Base-by-base conservation (phyloP, 2,888 invertebrate species). In the Spilosoma lubricipeda region DNA sequence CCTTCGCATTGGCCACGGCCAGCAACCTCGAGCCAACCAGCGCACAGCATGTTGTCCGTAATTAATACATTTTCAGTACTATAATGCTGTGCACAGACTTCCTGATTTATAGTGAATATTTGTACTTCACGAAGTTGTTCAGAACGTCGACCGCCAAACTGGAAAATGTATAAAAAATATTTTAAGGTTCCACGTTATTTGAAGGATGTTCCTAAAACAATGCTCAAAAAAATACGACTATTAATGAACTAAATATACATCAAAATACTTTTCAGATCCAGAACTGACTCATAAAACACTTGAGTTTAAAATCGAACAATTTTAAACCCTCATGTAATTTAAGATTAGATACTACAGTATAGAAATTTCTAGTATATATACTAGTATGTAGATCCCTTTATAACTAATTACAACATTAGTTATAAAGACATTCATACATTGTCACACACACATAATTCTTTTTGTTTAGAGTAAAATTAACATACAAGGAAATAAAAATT, bases 1-100 rank as follows among this genome's bases (percentile, higher is more conserved):
- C 91, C 91, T 72, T 87, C 87, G 87, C 93, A 94, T 86, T 91
- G 91, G 78, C 91, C 93, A 45, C 93, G 91, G 42, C 93, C 93
- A 9, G 93, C 93, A 1, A 91, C 90, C 70, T 90, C 89, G 56
- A 92, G 82, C 88, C 87, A 89, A 3, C 92, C 93, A 23, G 91
- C 86, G 83, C 93, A 93, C 76, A 93, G 48, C 92, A 92, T 91
- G 81, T 90, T 90, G 71, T 87, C 87, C 11, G 89, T 90, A 45
- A 92, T 72, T 2, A 42, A 9, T 5, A 56, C 56, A 5, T 86
- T 80, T 7, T 85, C 5, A 3, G 79, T 80, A 0, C 77, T 77
- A 72, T 91, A 91, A 7, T 88, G 87, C 9, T 67, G 67, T 66
- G 80, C 84, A 82, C 91, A 91, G 0, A 72, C 68, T 2, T 69